Conservation (phyloP, 1,140 invertebrate genomes). For the Drosophila ananassae region DNA sequence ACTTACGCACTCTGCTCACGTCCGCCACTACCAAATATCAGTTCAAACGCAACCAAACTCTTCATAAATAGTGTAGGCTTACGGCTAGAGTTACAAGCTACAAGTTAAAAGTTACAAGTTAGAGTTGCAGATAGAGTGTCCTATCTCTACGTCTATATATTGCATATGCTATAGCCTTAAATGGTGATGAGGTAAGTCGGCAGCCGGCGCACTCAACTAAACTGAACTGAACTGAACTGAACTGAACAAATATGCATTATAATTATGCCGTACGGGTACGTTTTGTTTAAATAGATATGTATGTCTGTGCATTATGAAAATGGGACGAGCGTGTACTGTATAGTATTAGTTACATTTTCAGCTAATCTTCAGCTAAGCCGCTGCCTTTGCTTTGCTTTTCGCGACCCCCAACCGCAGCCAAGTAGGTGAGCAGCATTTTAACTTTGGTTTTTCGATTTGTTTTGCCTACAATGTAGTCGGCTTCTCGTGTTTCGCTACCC, state of each 20-base stretch:
- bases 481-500: slow-evolving; percentile 60
- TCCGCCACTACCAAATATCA: slow-evolving; percentile 54
- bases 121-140: slow-evolving; percentile 6
- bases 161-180: slow-evolving; percentile 81
- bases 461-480: slow-evolving; percentile 41
- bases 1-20: slow-evolving; percentile 9
- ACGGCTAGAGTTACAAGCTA: slow-evolving; percentile 12
- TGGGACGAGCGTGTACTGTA: slow-evolving; percentile 63
- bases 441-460: slow-evolving; percentile 80
- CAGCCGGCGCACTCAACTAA: slow-evolving; percentile 52
- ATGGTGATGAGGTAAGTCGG: slow-evolving; percentile 79
- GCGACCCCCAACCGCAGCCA: slow-evolving; percentile 62
- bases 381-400: slow-evolving; percentile 16
- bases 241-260: slow-evolving; percentile 63
- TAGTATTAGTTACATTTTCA: slow-evolving; percentile 79
- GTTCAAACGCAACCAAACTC: slow-evolving; percentile 64
- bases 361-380: slow-evolving; percentile 70
- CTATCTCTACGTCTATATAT: slow-evolving; percentile 56
- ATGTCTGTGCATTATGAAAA: slow-evolving; percentile 43
- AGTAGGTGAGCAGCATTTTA: slow-evolving; percentile 80
- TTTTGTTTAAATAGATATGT: slow-evolving; percentile 34
- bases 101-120: slow-evolving; percentile 20
- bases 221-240: slow-evolving; percentile 23
- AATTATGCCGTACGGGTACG: slow-evolving; percentile 32
- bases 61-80: slow-evolving; percentile 41